Conservation (phyloP, 1,140 invertebrate species). For the Gryllus bimaculatus region DNA sequence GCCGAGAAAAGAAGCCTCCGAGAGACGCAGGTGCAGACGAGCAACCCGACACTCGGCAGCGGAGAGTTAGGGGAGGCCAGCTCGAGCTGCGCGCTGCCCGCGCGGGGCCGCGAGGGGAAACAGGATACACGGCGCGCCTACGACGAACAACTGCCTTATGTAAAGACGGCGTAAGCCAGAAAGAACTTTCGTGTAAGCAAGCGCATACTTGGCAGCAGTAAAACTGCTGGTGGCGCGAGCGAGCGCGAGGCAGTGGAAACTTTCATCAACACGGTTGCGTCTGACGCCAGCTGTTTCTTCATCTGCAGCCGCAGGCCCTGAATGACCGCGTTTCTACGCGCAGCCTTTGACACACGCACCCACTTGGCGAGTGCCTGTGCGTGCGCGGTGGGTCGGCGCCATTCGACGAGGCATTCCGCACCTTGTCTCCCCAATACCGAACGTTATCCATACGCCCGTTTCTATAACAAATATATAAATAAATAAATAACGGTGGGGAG, state of each 20-base stretch:
- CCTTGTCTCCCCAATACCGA: too few relatives aligned
- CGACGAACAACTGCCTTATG: background rate
- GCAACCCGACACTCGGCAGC: too few relatives aligned
- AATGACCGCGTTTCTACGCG: background rate
- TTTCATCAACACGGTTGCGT: constrained; percentile 3
- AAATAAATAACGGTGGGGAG: too few relatives aligned
- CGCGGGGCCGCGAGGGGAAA: background rate
- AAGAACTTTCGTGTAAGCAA: background rate
- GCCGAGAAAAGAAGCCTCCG: too few relatives aligned
- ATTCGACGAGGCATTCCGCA: too few relatives aligned
- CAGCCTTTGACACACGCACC: background rate
- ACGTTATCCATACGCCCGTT: too few relatives aligned
- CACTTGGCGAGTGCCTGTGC: too few relatives aligned
- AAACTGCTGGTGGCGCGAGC: background rate
- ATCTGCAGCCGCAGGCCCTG: background rate
- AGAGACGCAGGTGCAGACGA: too few relatives aligned
- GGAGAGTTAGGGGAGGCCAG: too few relatives aligned
- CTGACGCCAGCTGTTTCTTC: background rate
- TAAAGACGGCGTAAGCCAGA: background rate
- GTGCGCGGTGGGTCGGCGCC: too few relatives aligned
- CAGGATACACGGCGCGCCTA: background rate
- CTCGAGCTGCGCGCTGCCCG: too few relatives aligned
- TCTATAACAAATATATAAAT: too few relatives aligned
- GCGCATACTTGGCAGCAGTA: background rate
- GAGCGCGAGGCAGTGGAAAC: background rate